Percentiles rank a stretch among this genome's conserved stretches.
phyloP scores from a whole-genome alignment of 2,888 invertebrate genomes.

The Tenthredo mesomela region DNA sequence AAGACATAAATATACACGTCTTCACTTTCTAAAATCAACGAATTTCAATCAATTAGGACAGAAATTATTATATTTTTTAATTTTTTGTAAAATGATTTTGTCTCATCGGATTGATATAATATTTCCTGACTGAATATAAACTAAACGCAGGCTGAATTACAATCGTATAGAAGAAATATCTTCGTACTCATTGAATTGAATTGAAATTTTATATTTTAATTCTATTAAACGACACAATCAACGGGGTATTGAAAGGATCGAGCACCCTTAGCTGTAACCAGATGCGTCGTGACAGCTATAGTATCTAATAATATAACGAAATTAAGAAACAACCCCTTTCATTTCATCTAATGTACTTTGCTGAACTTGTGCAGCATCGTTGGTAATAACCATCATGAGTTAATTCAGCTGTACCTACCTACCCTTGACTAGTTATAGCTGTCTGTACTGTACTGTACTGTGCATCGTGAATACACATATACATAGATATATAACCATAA shows the following conservation, averaged over 20 bases:
- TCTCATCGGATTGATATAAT: neutral
- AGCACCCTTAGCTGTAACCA: neutral
- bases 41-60: too few species aligned
- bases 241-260: neutral
- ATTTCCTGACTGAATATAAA: too few species aligned
- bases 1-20: neutral
- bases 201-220: neutral
- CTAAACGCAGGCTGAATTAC: too few species aligned
- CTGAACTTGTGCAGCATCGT: neutral
- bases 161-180: too few species aligned
- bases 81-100: too few species aligned
- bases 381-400: slow-evolving; percentile 45
- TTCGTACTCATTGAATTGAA: too few species aligned
- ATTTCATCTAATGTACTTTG: neutral
- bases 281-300: neutral
- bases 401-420: slow-evolving; percentile 38
- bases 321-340: neutral
- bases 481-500: neutral
- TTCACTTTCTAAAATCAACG: neutral
- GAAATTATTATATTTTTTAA: too few species aligned
- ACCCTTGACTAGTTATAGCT: neutral
- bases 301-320: neutral
- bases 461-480: neutral
- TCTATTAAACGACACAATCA: neutral
- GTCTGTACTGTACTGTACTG: slow-evolving; percentile 7